Conservation (phyloP, 2,113 vertebrate species). For the Gymnocephalus cernua region DNA sequence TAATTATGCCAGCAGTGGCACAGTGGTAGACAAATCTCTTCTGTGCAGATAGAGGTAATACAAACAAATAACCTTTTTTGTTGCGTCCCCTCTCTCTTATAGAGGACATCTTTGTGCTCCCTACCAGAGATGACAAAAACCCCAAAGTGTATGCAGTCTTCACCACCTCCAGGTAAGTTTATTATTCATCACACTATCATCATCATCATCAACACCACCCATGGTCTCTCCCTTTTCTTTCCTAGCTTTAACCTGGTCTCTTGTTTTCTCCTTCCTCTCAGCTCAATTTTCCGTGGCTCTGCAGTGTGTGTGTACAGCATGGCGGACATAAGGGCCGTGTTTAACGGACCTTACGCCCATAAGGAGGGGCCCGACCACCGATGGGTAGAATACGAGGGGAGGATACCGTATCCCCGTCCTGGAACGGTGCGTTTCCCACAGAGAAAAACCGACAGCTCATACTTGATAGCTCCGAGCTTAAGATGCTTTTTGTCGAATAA, state of each 20-base stretch:
- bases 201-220: neutral
- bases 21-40: neutral
- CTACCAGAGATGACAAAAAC: slow-evolving; percentile 94
- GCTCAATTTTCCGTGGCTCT: slow-evolving; percentile 97
- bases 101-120: slow-evolving; percentile 96
- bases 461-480: neutral
- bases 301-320: slow-evolving; percentile 97
- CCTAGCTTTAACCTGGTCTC: neutral
- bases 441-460: neutral
- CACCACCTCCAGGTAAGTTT: slow-evolving; percentile 93
- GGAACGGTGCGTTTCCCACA: slow-evolving; percentile 85
- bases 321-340: slow-evolving; percentile 94
- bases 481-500: neutral
- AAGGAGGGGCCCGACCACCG: slow-evolving; percentile 96
- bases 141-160: slow-evolving; percentile 95
- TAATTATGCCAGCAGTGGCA: neutral
- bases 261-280: slow-evolving; percentile 68
- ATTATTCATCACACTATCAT: neutral
- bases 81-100: slow-evolving; percentile 47
- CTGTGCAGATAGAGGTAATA: neutral
- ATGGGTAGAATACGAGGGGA: slow-evolving; percentile 96
- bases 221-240: neutral
- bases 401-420: slow-evolving; percentile 94
- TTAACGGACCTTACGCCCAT: slow-evolving; percentile 97
- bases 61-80: neutral